These are phyloP conservation scores for Nibea coibor DNA, from an alignment of 2,113 vertebrate genomes.

Conservation along the genomic window DNA sequence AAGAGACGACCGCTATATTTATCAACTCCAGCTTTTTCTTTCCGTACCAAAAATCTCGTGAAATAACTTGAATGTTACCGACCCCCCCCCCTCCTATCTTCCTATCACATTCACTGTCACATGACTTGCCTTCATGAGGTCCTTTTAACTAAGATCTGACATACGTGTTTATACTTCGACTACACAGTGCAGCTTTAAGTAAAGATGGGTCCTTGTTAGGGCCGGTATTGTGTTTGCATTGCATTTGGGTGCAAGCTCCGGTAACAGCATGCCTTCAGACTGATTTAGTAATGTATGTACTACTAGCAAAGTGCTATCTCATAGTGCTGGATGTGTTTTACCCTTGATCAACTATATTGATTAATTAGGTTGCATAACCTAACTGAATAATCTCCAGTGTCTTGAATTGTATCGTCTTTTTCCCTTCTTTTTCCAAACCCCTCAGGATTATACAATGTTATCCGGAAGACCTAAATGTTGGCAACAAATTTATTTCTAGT, in stretches of 20 bases:
- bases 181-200: conserved; percentile 54
- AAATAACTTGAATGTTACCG: conserved; percentile 27
- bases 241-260: conserved; percentile 21
- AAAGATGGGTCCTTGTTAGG: conserved; percentile 12
- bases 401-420: not conserved
- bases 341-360: conserved; percentile 4
- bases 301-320: conserved; percentile 58
- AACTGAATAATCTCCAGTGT: conserved; percentile 5
- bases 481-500: not conserved
- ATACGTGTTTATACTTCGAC: not conserved
- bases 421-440: conserved; percentile 15
- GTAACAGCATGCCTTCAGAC: conserved; percentile 49
- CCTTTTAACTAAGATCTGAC: not conserved
- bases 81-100: not conserved
- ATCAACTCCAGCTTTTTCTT: not conserved
- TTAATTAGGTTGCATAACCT: conserved; percentile 13
- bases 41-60: conserved; percentile 8
- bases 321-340: conserved; percentile 34
- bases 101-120: not conserved
- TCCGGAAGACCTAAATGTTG: not conserved
- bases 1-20: not conserved
- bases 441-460: conserved; percentile 40
- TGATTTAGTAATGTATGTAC: conserved; percentile 31
- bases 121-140: not conserved
- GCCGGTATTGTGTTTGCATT: conserved; percentile 37